Percentiles rank a stretch among this genome's conserved stretches.
Evolutionary conservation across 2,888 invertebrate species (phyloP).

Genomic region (Disparrhopalites patrizii): DNA sequence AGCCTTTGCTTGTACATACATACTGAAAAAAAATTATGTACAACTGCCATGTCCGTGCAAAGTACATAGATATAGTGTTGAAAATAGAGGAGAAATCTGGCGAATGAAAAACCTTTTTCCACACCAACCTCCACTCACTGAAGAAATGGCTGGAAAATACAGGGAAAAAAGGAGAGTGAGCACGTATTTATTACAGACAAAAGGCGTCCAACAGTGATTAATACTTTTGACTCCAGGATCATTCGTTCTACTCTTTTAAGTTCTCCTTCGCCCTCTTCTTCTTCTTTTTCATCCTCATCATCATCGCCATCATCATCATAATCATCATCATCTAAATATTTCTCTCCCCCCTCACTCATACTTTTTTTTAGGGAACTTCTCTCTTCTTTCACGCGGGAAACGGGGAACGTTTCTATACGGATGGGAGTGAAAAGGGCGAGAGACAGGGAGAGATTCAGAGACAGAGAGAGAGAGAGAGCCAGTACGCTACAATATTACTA

Average conservation of each 20-base stretch:
- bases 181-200: slow-evolving; percentile 26
- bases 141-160: slow-evolving; percentile 15
- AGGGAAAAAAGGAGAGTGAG: slow-evolving; percentile 16
- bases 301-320: not conserved
- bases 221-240: slow-evolving; percentile 22
- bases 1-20: not conserved
- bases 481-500: slow-evolving; percentile 14
- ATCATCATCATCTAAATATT: not conserved
- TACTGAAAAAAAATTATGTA: not conserved
- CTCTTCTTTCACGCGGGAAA: no score
- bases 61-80: not conserved
- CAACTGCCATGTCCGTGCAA: not conserved
- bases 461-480: not conserved
- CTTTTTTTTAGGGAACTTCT: no score
- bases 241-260: slow-evolving; percentile 5
- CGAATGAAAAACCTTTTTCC: no score
- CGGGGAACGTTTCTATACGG: not conserved
- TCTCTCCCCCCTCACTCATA: not conserved
- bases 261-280: slow-evolving; percentile 13
- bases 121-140: no score
- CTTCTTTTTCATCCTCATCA: not conserved
- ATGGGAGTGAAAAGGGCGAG: no score
- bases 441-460: slow-evolving; percentile 18
- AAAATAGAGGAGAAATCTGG: no score
- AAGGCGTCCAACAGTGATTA: slow-evolving; percentile 32